These are phyloP conservation scores for Cremastobaeus sp. DNA, from an alignment of 2,888 invertebrate genomes.

Conservation along the genomic window DNA sequence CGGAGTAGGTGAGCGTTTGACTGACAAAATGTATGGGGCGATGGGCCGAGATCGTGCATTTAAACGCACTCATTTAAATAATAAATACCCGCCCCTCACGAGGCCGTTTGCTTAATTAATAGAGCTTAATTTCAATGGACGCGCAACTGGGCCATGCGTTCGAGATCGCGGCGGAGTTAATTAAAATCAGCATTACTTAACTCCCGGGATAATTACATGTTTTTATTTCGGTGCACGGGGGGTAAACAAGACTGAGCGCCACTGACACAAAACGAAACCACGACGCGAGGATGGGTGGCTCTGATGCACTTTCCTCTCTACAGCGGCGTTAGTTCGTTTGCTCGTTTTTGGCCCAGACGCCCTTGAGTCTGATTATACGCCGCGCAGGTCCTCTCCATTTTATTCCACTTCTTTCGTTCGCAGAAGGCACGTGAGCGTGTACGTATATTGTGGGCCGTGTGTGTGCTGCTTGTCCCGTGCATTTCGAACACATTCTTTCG, in stretches of 20 bases:
- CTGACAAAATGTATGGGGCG: neutral
- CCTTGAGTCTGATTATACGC: slow-evolving; percentile 75
- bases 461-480: slow-evolving; percentile 22
- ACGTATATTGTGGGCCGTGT: slow-evolving; percentile 22
- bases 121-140: slow-evolving; percentile 23
- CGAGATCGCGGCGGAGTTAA: slow-evolving; percentile 17
- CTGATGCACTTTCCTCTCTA: slow-evolving; percentile 68
- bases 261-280: slow-evolving; percentile 66
- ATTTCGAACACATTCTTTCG: slow-evolving; percentile 44
- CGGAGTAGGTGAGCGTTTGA: too few species aligned
- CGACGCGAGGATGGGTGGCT: slow-evolving; percentile 60
- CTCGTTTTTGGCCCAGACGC: slow-evolving; percentile 71
- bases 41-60: slow-evolving; percentile 1
- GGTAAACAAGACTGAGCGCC: slow-evolving; percentile 65
- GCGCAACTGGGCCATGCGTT: slow-evolving; percentile 17
- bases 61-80: slow-evolving; percentile 26
- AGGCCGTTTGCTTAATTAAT: slow-evolving; percentile 32
- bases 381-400: slow-evolving; percentile 59
- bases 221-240: slow-evolving; percentile 28
- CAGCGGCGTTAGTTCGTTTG: slow-evolving; percentile 57
- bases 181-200: slow-evolving; percentile 46
- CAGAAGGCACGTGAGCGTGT: slow-evolving; percentile 40
- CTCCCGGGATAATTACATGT: slow-evolving; percentile 35
- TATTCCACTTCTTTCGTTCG: slow-evolving; percentile 48
- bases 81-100: slow-evolving; percentile 15